phyloP scores from a whole-genome alignment of 1,140 invertebrate genomes.

The Ostrea denselamellosa region DNA sequence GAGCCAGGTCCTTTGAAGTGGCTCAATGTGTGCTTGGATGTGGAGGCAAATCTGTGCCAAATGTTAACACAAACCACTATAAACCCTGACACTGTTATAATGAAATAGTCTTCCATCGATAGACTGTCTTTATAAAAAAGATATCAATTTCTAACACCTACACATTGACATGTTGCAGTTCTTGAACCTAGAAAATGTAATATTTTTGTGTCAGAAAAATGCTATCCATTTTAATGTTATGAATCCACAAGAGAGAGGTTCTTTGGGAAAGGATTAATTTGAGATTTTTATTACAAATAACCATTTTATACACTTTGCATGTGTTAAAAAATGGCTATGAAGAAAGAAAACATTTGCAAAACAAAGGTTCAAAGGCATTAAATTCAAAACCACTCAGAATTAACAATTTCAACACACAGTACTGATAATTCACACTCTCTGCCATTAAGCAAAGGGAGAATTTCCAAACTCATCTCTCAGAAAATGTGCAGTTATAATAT shows the following conservation, averaged over 20 bases:
- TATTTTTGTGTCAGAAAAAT: slow-evolving; percentile 6
- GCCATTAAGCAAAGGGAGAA: background rate
- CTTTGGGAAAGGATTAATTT: background rate
- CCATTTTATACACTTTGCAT: background rate
- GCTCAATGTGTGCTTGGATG: background rate
- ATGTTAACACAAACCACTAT: background rate
- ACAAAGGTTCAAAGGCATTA: background rate
- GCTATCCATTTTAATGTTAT: background rate
- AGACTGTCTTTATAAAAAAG: too few species aligned
- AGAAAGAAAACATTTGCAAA: background rate
- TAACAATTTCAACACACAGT: background rate
- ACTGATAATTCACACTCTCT: slow-evolving; percentile 26
- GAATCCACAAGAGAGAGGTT: background rate
- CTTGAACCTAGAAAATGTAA: background rate
- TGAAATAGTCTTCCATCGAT: too few species aligned
- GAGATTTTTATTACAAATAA: background rate
- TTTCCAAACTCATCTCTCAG: background rate
- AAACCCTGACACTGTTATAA: too few species aligned
- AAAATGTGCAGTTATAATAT: background rate
- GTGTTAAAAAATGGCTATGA: background rate
- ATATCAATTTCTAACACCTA: background rate
- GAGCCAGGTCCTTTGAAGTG: background rate
- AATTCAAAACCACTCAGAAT: slow-evolving; percentile 16
- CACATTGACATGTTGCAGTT: background rate
- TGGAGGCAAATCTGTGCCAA: background rate